A percentile compares a stretch with the other conserved stretches of the same genome.
phyloP scores from a whole-genome alignment of 2,113 vertebrate species.

The Larimichthys polyactis region DNA sequence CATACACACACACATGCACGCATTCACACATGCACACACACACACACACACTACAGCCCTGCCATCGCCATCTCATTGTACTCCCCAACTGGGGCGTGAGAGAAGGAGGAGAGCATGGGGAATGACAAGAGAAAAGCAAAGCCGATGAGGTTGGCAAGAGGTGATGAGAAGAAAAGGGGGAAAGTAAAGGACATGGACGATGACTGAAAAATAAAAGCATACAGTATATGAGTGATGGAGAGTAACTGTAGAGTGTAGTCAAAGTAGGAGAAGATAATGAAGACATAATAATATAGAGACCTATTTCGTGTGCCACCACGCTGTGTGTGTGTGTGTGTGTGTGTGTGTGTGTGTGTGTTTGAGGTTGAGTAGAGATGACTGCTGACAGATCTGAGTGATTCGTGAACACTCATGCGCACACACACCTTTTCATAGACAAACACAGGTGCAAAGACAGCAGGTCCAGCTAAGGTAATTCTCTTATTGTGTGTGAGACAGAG shows the following conservation, averaged over 20 bases:
- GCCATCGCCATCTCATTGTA: conserved; percentile 72
- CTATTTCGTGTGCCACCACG: conserved; percentile 8
- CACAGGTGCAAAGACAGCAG: conserved; percentile 44
- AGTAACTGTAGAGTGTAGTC: conserved; percentile 12
- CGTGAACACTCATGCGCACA: conserved; percentile 17
- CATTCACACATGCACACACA: conserved; percentile 49
- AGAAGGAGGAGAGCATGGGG: conserved; percentile 59
- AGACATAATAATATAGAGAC: conserved; percentile 27
- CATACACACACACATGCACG: not conserved
- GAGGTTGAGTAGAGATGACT: conserved; percentile 50
- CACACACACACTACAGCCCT: conserved; percentile 41
- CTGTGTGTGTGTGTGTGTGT: not conserved
- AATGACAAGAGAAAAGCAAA: conserved; percentile 55
- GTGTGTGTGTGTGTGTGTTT: conserved; percentile 1
- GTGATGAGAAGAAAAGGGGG: conserved; percentile 60
- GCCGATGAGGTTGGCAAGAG: conserved; percentile 62
- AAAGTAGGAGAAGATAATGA: conserved; percentile 31
- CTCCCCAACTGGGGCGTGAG: conserved; percentile 79
- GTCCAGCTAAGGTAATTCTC: conserved; percentile 46
- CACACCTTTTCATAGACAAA: conserved; percentile 16
- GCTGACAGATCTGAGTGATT: conserved; percentile 51
- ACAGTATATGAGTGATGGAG: conserved; percentile 33
- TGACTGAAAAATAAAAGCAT: conserved; percentile 47
- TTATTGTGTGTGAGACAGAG: conserved; percentile 33
- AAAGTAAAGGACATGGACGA: conserved; percentile 34